Base-by-base conservation (phyloP, 2,113 vertebrate genomes). In the Phylloscopus trochilus region DNA sequence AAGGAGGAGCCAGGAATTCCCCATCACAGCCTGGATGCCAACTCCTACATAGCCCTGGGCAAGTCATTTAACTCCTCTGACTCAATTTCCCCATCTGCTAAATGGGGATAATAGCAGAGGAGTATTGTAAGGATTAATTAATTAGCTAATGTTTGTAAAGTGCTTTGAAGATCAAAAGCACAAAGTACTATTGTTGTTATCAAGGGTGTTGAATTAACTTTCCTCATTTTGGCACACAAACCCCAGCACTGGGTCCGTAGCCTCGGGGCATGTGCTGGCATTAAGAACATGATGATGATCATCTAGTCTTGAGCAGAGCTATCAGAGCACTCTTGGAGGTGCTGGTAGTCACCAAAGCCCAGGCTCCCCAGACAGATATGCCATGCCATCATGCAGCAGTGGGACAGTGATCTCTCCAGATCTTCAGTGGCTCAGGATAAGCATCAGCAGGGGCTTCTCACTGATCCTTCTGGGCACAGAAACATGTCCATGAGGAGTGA, bases 181-280 rank as follows among this genome's bases (percentile, higher is more conserved):
- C 22, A 17, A 96, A 86, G 78, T 86, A 74, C 84, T 85, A 92
- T 95, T 94, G 92, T 95, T 96, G 92, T 95, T 95, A 95, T 95
- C 90, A 83, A 87, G 89, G 78, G 93, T 93, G 96, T 95, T 94
- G 94, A 96, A 96, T 92, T 95, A 93, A 92, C 90, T 87, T 96
- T 96, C 95, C 75, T 93, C 81, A 83, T 85, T 93, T 95, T 96
- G 97, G 96, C 95, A 94, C 83, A 86, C 15, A 70, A 96, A 60
- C 55, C 67, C 83, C 83, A 94, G 69, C 46, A 83, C 77, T 94
- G 92, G 94, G 96, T 86, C 92, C 7, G 14, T 47, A 84, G 66
- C 95, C 66, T 51, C 76, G 51, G 73, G 95, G 56, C 69, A 56
- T 43, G 83, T 95, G 73, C 92, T 94, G 83, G 74, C 89, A 76